Base-by-base conservation (phyloP, 2,888 invertebrate genomes). In the Drosophila nr. perissopoda region DNA sequence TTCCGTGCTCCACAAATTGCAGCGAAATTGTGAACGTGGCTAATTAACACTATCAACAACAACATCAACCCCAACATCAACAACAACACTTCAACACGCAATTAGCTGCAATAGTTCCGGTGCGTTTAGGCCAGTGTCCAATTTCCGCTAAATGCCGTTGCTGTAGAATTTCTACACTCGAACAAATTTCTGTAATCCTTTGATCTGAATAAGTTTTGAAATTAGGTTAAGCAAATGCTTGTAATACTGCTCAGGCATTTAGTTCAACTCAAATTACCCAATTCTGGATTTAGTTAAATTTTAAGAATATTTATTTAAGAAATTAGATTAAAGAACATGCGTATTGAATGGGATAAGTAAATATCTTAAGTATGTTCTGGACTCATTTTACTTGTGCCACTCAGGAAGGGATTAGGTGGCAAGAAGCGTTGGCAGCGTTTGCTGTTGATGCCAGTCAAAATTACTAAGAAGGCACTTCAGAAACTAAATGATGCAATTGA, bases 11-110 rank as follows among this genome's bases (percentile, higher is more conserved):
- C 53, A 53, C 54, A 52, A 67, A 54, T 67, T 40, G 64, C 59
- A 62, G 40, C 40, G 53, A 68, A 64, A 56, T 57, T 49, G 42
- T 54, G 56, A 75, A 49, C 64, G 62, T 34, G 34, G 62, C 70
- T 77, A 82, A 81, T 81, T 80, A 82, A 67, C 70, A 69, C 45
- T 49, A 38, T 27, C 51, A 49, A 29, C 40, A 51, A 27, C 60
- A 52, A 33, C 51, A 60, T n/a, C 54, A 70, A 40, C 40, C 4
- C 2, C 56, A 42, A 31, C 38, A 53, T n/a, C 51, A 61, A 29
- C 66, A 63, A 33, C 36, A 49, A 21, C 29, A 54, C 16, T 34
- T 40, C 49, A 42, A 49, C 65, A 60, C 27, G 60, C 60, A 76
- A 72, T 67, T 72, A 60, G 38, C 63, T 51, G 54, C 65, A 42